phyloP scores from a whole-genome alignment of 1,140 invertebrate species.

The Platyscapa corneri region DNA sequence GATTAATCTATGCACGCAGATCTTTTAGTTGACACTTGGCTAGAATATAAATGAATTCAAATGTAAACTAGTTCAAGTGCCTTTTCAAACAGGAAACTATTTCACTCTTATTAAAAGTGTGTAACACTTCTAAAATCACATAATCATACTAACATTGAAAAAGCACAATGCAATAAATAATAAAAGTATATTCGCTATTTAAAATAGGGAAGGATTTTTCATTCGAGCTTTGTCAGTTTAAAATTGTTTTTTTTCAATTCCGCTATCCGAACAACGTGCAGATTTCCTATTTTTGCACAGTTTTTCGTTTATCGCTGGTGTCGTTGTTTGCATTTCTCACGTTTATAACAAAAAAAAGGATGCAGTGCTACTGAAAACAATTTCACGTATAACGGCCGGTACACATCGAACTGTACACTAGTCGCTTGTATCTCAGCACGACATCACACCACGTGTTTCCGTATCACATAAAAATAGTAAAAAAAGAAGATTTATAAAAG shows the following conservation, averaged over 20 bases:
- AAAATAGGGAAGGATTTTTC: neutral
- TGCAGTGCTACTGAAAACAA: constrained; percentile 1
- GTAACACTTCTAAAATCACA: neutral
- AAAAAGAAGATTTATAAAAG: neutral
- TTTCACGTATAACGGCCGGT: constrained; percentile 18
- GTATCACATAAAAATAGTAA: neutral
- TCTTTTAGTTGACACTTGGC: neutral
- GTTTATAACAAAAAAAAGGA: neutral
- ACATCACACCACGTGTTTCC: neutral
- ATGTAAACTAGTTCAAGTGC: neutral
- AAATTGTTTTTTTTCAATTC: neutral
- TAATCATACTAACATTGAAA: neutral
- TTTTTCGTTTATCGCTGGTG: neutral
- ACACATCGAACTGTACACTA: neutral
- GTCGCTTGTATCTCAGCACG: neutral
- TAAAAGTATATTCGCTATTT: neutral
- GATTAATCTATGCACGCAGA: neutral
- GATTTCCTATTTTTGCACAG: neutral
- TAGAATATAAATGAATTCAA: neutral
- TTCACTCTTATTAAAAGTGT: neutral
- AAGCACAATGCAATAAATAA: neutral
- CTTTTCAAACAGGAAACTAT: neutral
- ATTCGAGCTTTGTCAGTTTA: neutral
- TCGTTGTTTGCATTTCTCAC: neutral
- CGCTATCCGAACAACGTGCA: neutral